Conservation (phyloP, 1,140 invertebrate species). For the Cataglyphis hispanica region DNA sequence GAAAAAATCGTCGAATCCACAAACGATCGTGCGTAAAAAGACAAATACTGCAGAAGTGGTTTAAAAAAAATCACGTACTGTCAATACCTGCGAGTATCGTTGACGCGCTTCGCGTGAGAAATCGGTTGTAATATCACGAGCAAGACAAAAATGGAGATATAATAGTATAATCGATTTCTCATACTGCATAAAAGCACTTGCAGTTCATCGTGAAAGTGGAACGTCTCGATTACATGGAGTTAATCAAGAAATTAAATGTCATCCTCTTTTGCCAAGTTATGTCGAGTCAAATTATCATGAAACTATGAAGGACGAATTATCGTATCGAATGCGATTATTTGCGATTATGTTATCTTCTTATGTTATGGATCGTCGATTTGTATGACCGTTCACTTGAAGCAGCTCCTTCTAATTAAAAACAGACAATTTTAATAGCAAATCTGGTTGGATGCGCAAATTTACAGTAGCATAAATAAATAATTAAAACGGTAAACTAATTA, state of each 20-base stretch:
- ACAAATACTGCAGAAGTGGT: background rate
- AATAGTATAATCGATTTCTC: conserved; percentile 49
- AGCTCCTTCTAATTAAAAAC: background rate
- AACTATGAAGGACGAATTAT: background rate
- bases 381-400: background rate
- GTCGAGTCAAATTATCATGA: conserved; percentile 22
- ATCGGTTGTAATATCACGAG: conserved; percentile 20
- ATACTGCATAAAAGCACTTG: conserved; percentile 43
- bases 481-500: no score
- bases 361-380: background rate
- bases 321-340: conserved; percentile 46
- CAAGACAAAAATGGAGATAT: conserved; percentile 30
- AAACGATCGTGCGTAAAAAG: background rate
- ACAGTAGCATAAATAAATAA: no score
- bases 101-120: background rate
- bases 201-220: conserved; percentile 9
- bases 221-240: background rate
- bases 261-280: background rate
- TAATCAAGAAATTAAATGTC: background rate
- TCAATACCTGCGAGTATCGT: conserved; percentile 53
- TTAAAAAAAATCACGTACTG: conserved; percentile 7
- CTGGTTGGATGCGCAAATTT: no score
- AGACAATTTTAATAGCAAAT: no score
- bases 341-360: conserved; percentile 34
- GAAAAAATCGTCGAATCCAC: background rate